Percentiles rank a stretch among this genome's conserved stretches.
These are phyloP conservation scores for Subacronicta megacephala DNA, from an alignment of 2,888 invertebrate species.

Conservation along the genomic window DNA sequence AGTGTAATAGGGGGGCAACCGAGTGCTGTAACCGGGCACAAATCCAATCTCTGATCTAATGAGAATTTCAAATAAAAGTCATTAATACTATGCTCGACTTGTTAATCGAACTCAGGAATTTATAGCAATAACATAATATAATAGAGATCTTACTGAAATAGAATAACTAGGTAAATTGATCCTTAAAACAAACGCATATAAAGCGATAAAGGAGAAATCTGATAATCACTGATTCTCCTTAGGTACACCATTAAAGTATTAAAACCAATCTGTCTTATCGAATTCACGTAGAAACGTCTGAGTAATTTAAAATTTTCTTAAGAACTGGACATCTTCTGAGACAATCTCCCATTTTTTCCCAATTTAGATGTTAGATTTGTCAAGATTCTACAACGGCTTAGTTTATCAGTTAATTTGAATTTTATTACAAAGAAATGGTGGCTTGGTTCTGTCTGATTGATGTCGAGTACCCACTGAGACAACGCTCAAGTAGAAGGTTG, in stretches of 20 bases:
- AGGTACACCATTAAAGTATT: slow-evolving; percentile 1
- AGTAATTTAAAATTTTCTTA: slow-evolving; percentile 4
- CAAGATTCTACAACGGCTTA: slow-evolving; percentile 16
- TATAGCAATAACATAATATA: no score
- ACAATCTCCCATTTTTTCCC: slow-evolving; percentile 24
- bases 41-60: no score
- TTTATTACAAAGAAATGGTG: slow-evolving; percentile 39
- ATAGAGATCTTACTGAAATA: no score
- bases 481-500: slow-evolving; percentile 14
- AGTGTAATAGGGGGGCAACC: no score
- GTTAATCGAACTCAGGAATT: no score
- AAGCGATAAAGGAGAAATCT: no score
- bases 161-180: no score
- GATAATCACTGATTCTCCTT: no score
- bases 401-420: slow-evolving; percentile 44
- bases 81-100: no score
- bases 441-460: slow-evolving; percentile 33
- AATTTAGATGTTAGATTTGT: slow-evolving; percentile 33
- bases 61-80: no score
- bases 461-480: slow-evolving; percentile 29
- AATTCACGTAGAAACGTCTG: slow-evolving; percentile 19
- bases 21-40: no score
- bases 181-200: no score
- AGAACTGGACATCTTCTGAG: slow-evolving; percentile 13
- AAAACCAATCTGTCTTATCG: slow-evolving; percentile 14